Base-by-base conservation (phyloP, 2,113 vertebrate species). In the Vidua macroura region DNA sequence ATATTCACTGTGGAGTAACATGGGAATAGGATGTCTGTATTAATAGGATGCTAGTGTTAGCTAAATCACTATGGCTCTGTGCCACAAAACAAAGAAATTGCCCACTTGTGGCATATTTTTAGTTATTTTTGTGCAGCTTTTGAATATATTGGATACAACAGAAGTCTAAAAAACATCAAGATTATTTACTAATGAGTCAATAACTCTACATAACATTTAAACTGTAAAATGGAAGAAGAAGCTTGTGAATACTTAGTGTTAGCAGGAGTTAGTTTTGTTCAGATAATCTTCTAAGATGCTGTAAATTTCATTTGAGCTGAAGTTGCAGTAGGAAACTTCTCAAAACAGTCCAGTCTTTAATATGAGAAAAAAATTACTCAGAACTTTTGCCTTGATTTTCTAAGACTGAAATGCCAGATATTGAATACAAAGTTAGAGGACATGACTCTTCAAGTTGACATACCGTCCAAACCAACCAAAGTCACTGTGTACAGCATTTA, bases 391-490 rank as follows among this genome's bases (percentile, higher is more conserved):
- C 78, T 88, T 92, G 10, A 84, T 89, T 93, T 89, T 64, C 48
- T 85, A 69, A 73, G 70, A 56, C 49, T 76, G 59, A 80, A 83
- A 48, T 91, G 81, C 66, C 93, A 89, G 74, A 33, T 95, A 85
- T 56, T 44, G 82, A 83, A 92, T 30, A 76, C 33, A 74, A 80
- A 74, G 51, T 70, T 81, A 63, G 22, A 74, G 27, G 56, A 94
- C 31, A 64, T 11, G 75, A 63, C 52, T 94, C 90, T 90, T 80
- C 35, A 83, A 92, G 67, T 3, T 97, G 93, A 88, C 94, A 80
- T n/a, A 60, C 75, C 1, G 1, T 90, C 79, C 60, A 94, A 93
- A 88, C 68, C 68, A 83, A 90, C 81, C 63, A 80, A 85, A 91
- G 63, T 92, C 92, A 94, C 43, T 25, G 13, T 11, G 11, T 41